Base-by-base conservation (phyloP, 2,797 vertebrate genomes). In the Sparus aurata region DNA sequence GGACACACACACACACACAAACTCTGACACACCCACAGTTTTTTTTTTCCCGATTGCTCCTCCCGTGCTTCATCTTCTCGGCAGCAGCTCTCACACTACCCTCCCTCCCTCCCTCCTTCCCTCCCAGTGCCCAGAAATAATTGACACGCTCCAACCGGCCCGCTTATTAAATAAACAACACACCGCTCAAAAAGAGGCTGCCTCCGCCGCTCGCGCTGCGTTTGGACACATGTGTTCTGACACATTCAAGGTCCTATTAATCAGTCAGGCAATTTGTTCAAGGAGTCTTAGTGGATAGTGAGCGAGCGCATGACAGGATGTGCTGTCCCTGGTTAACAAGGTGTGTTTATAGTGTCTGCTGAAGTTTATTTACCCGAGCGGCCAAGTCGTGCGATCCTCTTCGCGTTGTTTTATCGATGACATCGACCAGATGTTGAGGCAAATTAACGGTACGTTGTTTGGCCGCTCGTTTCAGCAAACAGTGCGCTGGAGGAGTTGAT, bases 121-220 rank as follows among this genome's bases (percentile, higher is more conserved):
- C 69, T 69, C 34, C 58, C 47, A 17, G 62, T 22, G 50, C 72
- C 75, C 61, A 34, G 60, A 41, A 85, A 77, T 87, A 88, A 90
- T 88, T 87, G 83, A 86, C 76, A 74, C 10, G 55, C 72, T 85
- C 50, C 10, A 30, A 34, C 78, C 23, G 27, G 69, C 34, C 67
- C 66, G 79, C 75, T 87, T 73, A 87, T 90, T 82, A 80, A 80
- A 86, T 75, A 82, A 88, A 80, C 74, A 81, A 68, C 73, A 76
- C 70, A 52, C 45, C 13, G 38, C 59, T 81, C 62, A 64, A 27
- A 71, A 81, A 55, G 11, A 25, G 16, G 49, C 75, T 38, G 38
- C 47, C 65, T 20, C 23, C 12, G 13, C 69, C 57, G 9, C 53
- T 66, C 23, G 12, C 1, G n/a, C 58, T 2, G 55, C 16, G 52